These are phyloP conservation scores for Nerophis lumbriciformis DNA, from an alignment of 2,113 vertebrate genomes.

Conservation along the genomic window DNA sequence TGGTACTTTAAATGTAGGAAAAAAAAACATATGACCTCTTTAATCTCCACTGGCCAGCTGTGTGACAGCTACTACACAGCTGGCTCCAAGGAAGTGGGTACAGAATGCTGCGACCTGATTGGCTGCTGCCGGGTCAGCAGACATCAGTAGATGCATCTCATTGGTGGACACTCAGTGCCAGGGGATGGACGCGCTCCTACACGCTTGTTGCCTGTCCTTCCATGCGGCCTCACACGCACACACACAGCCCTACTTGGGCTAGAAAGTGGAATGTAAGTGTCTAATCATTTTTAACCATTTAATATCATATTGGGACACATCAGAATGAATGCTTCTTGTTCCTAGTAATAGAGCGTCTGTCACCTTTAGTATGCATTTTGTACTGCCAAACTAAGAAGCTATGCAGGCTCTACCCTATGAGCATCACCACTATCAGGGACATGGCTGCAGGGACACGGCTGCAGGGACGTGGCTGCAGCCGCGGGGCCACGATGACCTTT, in stretches of 20 bases:
- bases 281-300: too few relatives aligned
- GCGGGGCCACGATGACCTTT: constrained; percentile 38
- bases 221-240: background rate
- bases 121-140: constrained; percentile 86
- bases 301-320: too few relatives aligned
- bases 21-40: background rate
- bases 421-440: too few relatives aligned
- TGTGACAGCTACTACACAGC: constrained; percentile 34
- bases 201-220: constrained; percentile 31
- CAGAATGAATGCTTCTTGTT: too few relatives aligned
- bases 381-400: too few relatives aligned
- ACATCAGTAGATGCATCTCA: constrained; percentile 88
- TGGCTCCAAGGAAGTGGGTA: constrained; percentile 65
- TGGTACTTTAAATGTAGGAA: too few relatives aligned
- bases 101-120: constrained; percentile 78
- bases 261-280: background rate
- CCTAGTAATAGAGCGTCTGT: too few relatives aligned
- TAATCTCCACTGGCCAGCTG: constrained; percentile 13
- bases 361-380: too few relatives aligned
- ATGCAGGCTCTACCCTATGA: too few relatives aligned
- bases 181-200: constrained; percentile 55
- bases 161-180: constrained; percentile 75
- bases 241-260: too few relatives aligned
- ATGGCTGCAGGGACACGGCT: background rate
- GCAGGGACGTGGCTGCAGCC: constrained; percentile 11